phyloP scores from a whole-genome alignment of 2,113 vertebrate genomes.

The Fukomys damarensis region DNA sequence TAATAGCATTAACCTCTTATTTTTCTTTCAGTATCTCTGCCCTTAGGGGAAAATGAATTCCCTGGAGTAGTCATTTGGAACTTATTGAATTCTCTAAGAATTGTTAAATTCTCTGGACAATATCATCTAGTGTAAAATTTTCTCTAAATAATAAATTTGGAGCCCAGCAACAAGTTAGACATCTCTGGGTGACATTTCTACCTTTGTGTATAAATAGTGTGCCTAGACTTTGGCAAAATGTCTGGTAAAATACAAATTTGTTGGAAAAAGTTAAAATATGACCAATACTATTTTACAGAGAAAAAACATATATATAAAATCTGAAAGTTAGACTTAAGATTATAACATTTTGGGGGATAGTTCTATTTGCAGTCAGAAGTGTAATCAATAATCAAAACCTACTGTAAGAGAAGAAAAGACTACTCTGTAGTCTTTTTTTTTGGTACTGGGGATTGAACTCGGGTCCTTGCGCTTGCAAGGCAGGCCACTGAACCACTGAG shows the following conservation, averaged over 20 bases:
- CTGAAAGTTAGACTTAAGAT: constrained; percentile 59
- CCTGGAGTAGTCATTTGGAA: constrained; percentile 53
- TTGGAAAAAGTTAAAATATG: constrained; percentile 53
- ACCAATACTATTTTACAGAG: constrained; percentile 57
- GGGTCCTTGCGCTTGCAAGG: no score
- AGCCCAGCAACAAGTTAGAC: background rate
- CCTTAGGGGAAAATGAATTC: constrained; percentile 59
- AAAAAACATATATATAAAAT: constrained; percentile 71
- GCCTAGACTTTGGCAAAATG: background rate
- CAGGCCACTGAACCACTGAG: no score
- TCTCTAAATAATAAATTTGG: constrained; percentile 50
- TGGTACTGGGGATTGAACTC: no score
- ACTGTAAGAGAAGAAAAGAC: no score
- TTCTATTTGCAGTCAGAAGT: constrained; percentile 75
- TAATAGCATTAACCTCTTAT: constrained; percentile 39
- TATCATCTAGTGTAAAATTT: constrained; percentile 34
- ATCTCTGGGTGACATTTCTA: background rate
- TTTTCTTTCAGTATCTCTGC: constrained; percentile 47
- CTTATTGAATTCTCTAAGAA: constrained; percentile 43
- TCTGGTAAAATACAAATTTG: constrained; percentile 65
- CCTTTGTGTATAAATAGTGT: background rate
- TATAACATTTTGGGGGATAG: constrained; percentile 62
- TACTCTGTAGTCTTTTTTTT: no score
- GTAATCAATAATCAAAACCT: constrained; percentile 72
- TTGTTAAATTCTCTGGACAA: constrained; percentile 40